Conservation (phyloP, 1,140 invertebrate genomes). For the Sipha flava region DNA sequence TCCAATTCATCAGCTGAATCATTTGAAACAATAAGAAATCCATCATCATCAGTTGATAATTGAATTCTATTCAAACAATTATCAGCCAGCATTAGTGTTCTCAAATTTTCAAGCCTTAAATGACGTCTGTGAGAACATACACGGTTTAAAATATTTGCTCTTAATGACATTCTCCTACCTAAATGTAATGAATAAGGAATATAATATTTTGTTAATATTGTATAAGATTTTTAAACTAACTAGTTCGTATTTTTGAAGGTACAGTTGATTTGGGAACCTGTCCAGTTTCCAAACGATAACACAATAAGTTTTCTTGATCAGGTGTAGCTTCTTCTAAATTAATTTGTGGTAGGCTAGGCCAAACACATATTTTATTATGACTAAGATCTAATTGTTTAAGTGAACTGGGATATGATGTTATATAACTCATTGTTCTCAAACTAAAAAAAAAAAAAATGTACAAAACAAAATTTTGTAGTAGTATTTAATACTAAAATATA, state of each 20-base stretch:
- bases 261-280: conserved; percentile 26
- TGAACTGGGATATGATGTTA: conserved; percentile 78
- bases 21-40: conserved; percentile 39
- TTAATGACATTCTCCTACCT: conserved; percentile 48
- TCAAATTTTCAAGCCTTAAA: conserved; percentile 65
- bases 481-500: neutral
- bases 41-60: conserved; percentile 65
- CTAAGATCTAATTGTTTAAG: conserved; percentile 87
- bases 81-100: conserved; percentile 75
- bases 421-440: conserved; percentile 62
- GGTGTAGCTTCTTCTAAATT: conserved; percentile 15
- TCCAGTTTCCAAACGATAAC: conserved; percentile 32
- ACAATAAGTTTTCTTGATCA: conserved; percentile 31
- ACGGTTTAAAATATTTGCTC: conserved; percentile 64
- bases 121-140: conserved; percentile 78
- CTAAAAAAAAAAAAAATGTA: conserved; percentile 36
- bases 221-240: neutral
- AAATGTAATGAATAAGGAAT: neutral
- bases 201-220: neutral
- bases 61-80: conserved; percentile 72
- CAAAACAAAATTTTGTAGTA: too few relatives aligned
- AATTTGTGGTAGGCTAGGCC: conserved; percentile 71
- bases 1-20: conserved; percentile 37
- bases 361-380: conserved; percentile 82
- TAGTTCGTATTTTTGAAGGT: conserved; percentile 20